Evolutionary conservation across 2,888 invertebrate species (phyloP).

Genomic region (Halictus quadricinctus): DNA sequence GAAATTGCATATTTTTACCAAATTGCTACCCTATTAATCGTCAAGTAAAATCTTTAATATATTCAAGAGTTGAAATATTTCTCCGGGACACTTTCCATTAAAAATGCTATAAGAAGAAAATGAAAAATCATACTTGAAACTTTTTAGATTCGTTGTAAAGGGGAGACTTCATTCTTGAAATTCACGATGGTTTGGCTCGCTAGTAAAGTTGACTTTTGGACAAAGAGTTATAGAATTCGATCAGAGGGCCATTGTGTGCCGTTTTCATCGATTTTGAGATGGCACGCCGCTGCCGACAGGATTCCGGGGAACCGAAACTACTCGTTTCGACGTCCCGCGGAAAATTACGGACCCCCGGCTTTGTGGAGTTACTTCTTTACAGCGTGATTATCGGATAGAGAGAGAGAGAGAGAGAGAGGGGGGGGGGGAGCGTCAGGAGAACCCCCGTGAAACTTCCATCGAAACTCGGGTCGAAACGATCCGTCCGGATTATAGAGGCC

Average conservation of each 20-base stretch:
- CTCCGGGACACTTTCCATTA: neutral
- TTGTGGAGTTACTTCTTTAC: conserved; percentile 33
- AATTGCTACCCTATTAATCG: neutral
- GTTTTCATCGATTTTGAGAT: neutral
- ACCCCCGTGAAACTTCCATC: neutral
- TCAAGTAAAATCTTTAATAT: neutral
- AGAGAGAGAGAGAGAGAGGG: no score
- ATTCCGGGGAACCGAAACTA: conserved; percentile 7
- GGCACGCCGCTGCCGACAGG: neutral
- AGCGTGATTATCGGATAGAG: conserved; percentile 13
- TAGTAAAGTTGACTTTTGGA: neutral
- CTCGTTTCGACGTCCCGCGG: conserved; percentile 5
- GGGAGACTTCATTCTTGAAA: neutral
- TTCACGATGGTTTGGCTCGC: neutral
- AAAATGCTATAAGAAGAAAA: neutral
- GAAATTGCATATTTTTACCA: neutral
- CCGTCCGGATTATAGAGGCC: conserved; percentile 22
- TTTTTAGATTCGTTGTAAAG: neutral
- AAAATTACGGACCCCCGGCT: conserved; percentile 31
- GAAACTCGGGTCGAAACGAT: conserved; percentile 27
- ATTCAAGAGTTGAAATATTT: neutral
- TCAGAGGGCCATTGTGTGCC: neutral
- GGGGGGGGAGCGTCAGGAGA: neutral
- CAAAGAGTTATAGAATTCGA: neutral
- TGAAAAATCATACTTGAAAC: neutral